Percentiles rank a stretch among this genome's conserved stretches.
Conservation (phyloP, 1,140 invertebrate genomes). For the Conus betulinus region DNA sequence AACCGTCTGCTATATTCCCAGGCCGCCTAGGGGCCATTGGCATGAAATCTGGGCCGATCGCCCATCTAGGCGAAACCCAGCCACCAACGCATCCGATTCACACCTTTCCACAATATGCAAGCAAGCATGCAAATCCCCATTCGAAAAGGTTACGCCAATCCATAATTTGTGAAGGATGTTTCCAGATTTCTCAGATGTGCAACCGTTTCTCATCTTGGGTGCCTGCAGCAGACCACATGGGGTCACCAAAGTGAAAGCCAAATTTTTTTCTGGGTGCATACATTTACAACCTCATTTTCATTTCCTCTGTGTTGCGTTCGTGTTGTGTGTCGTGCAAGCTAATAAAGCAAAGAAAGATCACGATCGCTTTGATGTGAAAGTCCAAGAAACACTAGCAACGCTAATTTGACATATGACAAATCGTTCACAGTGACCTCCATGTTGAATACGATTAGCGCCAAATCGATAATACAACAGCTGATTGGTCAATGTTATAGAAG, state of each 20-base stretch:
- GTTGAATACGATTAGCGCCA: slow-evolving; percentile 53
- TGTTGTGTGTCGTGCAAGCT: slow-evolving; percentile 29
- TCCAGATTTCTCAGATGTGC: slow-evolving; percentile 24
- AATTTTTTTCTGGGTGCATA: slow-evolving; percentile 23
- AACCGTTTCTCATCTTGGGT: slow-evolving; percentile 32
- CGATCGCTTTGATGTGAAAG: slow-evolving; percentile 24
- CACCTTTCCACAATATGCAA: background rate
- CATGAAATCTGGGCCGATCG: slow-evolving; percentile 30
- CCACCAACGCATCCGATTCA: slow-evolving; percentile 22
- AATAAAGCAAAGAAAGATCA: slow-evolving; percentile 18
- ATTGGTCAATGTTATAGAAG: slow-evolving; percentile 41
- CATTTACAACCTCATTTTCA: slow-evolving; percentile 2
- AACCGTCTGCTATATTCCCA: slow-evolving; percentile 28
- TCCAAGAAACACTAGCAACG: slow-evolving; percentile 45
- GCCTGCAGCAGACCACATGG: slow-evolving; percentile 32
- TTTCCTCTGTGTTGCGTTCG: slow-evolving; percentile 4
- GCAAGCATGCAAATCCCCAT: background rate
- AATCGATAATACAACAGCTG: slow-evolving; percentile 52
- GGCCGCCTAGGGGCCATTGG: slow-evolving; percentile 23
- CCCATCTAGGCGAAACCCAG: background rate
- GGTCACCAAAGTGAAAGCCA: slow-evolving; percentile 31
- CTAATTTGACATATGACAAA: slow-evolving; percentile 46
- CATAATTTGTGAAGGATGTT: slow-evolving; percentile 17
- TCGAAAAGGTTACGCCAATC: background rate
- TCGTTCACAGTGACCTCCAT: slow-evolving; percentile 46